phyloP scores from a whole-genome alignment of 1,140 invertebrate genomes.

The Pollicipes pollicipes region DNA sequence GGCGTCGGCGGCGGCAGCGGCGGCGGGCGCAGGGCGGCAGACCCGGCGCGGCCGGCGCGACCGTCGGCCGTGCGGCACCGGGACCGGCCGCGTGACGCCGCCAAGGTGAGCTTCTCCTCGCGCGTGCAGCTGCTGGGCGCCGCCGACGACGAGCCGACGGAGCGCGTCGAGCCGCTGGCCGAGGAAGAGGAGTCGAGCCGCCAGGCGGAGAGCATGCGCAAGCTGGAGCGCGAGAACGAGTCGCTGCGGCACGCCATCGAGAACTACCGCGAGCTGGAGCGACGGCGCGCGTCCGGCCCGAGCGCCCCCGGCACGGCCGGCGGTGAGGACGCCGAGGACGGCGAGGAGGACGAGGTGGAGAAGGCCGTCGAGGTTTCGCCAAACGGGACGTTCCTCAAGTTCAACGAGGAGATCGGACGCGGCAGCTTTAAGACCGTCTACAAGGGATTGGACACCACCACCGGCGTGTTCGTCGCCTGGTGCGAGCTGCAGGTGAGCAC shows the following conservation, averaged over 20 bases:
- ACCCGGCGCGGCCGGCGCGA: background rate
- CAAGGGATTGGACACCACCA: conserved; percentile 90
- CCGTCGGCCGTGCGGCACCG: background rate
- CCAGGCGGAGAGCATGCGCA: background rate
- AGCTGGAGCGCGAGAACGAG: background rate
- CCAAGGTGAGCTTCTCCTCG: conserved; percentile 1
- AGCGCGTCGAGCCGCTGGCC: background rate
- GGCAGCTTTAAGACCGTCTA: conserved; percentile 99
- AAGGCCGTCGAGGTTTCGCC: conserved; percentile 77
- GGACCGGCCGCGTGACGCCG: conserved; percentile 1
- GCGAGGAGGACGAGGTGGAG: conserved; percentile 70
- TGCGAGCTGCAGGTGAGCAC: conserved; percentile 82
- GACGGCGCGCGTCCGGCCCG: too few relatives aligned
- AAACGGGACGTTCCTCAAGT: conserved; percentile 91
- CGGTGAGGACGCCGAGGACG: conserved; percentile 12
- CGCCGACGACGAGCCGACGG: background rate
- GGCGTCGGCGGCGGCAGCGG: background rate
- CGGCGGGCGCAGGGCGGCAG: background rate
- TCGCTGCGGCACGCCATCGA: conserved; percentile 3
- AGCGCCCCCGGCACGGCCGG: too few relatives aligned
- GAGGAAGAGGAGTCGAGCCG: background rate
- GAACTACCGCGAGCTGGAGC: conserved; percentile 1
- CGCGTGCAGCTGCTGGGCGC: background rate
- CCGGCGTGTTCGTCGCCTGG: conserved; percentile 96
- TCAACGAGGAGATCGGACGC: conserved; percentile 94